Evolutionary conservation across 2,888 invertebrate genomes (phyloP), one percentile per base, ranked within the genome.

Genomic region (Capitulum mitella): DNA sequence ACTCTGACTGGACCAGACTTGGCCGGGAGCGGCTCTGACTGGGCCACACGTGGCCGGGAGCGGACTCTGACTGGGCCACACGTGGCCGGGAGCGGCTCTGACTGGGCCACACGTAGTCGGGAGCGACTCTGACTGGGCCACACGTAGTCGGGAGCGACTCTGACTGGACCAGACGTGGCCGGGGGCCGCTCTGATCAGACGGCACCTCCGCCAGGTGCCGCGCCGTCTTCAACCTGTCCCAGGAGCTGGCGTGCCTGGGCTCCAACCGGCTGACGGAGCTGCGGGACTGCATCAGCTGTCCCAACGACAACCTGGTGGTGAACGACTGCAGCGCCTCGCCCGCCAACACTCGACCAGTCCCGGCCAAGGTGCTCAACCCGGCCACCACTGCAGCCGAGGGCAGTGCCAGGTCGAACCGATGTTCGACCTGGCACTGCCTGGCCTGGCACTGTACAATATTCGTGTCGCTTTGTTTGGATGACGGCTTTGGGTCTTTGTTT

Each of bases 161-260:
- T n/a, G n/a, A n/a, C n/a, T n/a, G n/a, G n/a, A n/a, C n/a, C n/a
- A n/a, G n/a, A n/a, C n/a, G n/a, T n/a, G n/a, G n/a, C n/a, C n/a
- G n/a, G n/a, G n/a, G n/a, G n/a, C n/a, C n/a, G n/a, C n/a, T n/a
- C n/a, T n/a, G n/a, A n/a, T n/a, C n/a, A n/a, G n/a, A n/a, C n/a
- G n/a, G n/a, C n/a, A n/a, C n/a, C n/a, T n/a, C 19, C 48, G 6
- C 16, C 48, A 51, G 2, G 22, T 51, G 8, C 22, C 22, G 16
- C 16, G 5, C 51, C 22, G 6, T 8, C 26, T 40, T 70, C 70
- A 40, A 10, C 10, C 22, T 70, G 40, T 37, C 37, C 37, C 81
- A 81, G 75, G 81, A 81, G 61, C n/a, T 81, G 75, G 74, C 80
- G 26, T 32, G 81, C 12, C 79, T 80, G 19, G 81, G 81, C 10